Percentiles rank a stretch among this genome's conserved stretches.
Conservation (phyloP, 2,888 invertebrate species). For the Spilosoma lubricipeda region DNA sequence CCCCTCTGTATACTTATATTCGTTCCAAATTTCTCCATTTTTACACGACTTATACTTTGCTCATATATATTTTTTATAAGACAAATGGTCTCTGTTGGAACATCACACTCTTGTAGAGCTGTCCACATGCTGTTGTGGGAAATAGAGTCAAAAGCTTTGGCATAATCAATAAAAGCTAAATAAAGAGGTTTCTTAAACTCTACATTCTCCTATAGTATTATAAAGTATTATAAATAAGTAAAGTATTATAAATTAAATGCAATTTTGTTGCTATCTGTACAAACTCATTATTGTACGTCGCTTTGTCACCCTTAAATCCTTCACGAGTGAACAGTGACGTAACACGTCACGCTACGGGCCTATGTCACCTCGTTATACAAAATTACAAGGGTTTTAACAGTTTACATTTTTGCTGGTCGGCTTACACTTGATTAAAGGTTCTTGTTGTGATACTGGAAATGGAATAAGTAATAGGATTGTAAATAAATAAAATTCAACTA, state of each 20-base stretch:
- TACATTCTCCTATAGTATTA: too few relatives aligned
- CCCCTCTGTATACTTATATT: too few relatives aligned
- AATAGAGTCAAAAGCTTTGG: too few relatives aligned
- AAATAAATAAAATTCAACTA: not conserved
- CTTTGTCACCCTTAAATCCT: not conserved
- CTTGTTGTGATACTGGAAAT: not conserved
- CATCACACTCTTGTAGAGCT: too few relatives aligned
- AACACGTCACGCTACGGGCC: not conserved
- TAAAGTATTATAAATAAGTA: too few relatives aligned
- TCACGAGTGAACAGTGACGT: not conserved
- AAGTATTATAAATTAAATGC: not conserved
- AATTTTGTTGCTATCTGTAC: not conserved
- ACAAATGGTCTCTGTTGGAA: too few relatives aligned
- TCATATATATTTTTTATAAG: too few relatives aligned
- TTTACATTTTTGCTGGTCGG: not conserved
- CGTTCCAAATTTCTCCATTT: too few relatives aligned
- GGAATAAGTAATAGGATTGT: not conserved
- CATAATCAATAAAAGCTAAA: too few relatives aligned
- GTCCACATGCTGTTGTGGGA: too few relatives aligned
- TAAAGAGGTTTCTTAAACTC: too few relatives aligned
- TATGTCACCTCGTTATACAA: not conserved
- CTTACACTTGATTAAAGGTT: not conserved
- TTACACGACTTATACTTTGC: too few relatives aligned
- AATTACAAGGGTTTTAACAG: not conserved
- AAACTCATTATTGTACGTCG: not conserved